These are phyloP conservation scores for Atractosteus spatula DNA, from an alignment of 2,113 vertebrate species.

Conservation along the genomic window DNA sequence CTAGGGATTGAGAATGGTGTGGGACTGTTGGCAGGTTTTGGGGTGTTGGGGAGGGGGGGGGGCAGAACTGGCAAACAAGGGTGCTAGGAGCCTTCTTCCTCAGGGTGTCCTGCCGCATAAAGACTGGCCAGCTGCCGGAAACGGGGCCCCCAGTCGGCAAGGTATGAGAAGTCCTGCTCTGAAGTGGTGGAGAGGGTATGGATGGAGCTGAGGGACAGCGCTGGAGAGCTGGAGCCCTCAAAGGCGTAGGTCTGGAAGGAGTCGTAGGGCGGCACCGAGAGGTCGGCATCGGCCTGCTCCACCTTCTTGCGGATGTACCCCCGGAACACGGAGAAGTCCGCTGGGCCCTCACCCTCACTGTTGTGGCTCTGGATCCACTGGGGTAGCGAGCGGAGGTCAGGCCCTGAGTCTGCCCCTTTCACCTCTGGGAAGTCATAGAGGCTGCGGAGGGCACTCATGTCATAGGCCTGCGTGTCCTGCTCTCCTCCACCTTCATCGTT, in stretches of 20 bases:
- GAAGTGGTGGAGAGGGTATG: slow-evolving; percentile 86
- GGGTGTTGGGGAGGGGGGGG: slow-evolving; percentile 7
- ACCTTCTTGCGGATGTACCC: slow-evolving; percentile 96
- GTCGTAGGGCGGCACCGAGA: slow-evolving; percentile 93
- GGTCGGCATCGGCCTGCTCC: slow-evolving; percentile 89
- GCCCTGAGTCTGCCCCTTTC: slow-evolving; percentile 73
- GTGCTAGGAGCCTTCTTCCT: slow-evolving; percentile 81
- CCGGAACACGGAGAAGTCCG: slow-evolving; percentile 91
- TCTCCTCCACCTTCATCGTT: slow-evolving; percentile 96
- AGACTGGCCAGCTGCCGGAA: slow-evolving; percentile 93
- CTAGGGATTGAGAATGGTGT: slow-evolving; percentile 9
- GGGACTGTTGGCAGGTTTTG: not conserved
- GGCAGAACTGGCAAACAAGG: slow-evolving; percentile 26
- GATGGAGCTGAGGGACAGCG: slow-evolving; percentile 93
- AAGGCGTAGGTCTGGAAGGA: slow-evolving; percentile 98
- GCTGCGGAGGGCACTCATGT: slow-evolving; percentile 95
- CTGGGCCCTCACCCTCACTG: slow-evolving; percentile 48
- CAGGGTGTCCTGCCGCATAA: slow-evolving; percentile 76
- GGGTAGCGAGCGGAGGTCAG: slow-evolving; percentile 78
- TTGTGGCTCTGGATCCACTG: slow-evolving; percentile 75
- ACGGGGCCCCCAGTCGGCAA: slow-evolving; percentile 89
- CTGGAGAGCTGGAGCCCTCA: slow-evolving; percentile 84
- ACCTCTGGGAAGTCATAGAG: slow-evolving; percentile 93
- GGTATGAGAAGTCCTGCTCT: slow-evolving; percentile 95
- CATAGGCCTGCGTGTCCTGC: slow-evolving; percentile 97